Evolutionary conservation across 1,140 invertebrate genomes (phyloP), one percentile per base, ranked within the genome.

Genomic region (Tenebrio molitor): DNA sequence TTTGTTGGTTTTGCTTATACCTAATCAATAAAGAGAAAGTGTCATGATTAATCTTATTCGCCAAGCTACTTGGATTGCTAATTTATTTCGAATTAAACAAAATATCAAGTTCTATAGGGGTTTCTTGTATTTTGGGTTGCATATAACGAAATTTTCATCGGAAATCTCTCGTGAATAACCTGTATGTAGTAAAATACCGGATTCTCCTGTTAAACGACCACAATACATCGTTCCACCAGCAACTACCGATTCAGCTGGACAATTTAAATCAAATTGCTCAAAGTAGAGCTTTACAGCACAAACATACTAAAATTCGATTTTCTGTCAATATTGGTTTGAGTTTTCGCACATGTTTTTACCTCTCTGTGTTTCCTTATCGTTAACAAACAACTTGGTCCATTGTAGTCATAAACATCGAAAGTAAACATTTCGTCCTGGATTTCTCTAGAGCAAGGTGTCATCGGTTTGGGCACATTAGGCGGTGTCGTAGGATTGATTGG

Each of bases 231-330:
- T 58, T 7, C 70, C 70, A 71, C 71, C 70, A 33, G 73, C 66
- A 16, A 42, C n/a, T 33, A 77, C 15, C 17, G 66, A 70, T 15
- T 75, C 70, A 5, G 25, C n/a, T 46, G 17, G 29, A 69, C 75
- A 77, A 12, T 17, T 29, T 15, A 75, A 41, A 70, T 75, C 69
- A 17, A 77, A 75, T 14, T 64, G 66, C 63, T 77, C 73, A 19
- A 77, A 75, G 39, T 71, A 65, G 7, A 77, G 23, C 14, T 63
- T 65, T 12, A 77, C 25, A 41, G 69, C 63, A 23, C 75, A 77
- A 14, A 73, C 68, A 50, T 73, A 36, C 75, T 77, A 29, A 7
- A 71, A 34, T 4, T 53, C 50, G 19, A 5, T 29, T 12, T 14
- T 0, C 8, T 58, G 50, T 58, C 50, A 58, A 58, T 58, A 29